phyloP scores from a whole-genome alignment of 2,888 invertebrate genomes.

The Aphidius colemani region DNA sequence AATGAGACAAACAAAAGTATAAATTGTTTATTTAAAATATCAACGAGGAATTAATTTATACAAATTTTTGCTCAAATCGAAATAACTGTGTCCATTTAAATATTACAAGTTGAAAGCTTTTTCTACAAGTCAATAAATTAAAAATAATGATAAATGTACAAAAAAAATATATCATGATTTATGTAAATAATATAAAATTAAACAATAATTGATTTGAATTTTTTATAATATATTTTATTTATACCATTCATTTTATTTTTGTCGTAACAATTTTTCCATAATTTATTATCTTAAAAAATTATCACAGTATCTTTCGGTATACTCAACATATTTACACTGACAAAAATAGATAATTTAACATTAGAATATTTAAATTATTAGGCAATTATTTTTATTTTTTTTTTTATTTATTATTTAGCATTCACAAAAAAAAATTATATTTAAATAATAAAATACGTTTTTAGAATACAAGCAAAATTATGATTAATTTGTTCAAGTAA shows the following conservation, averaged over 20 bases:
- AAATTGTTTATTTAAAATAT: not conserved
- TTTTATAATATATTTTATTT: too few species aligned
- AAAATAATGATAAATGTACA: too few species aligned
- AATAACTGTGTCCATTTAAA: conserved; percentile 14
- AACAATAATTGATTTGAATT: too few species aligned
- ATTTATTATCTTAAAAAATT: conserved; percentile 24
- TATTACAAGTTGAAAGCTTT: not conserved
- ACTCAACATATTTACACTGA: conserved; percentile 6
- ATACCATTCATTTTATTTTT: not conserved
- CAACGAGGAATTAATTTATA: conserved; percentile 10
- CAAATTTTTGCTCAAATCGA: conserved; percentile 38
- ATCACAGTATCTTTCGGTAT: conserved; percentile 24
- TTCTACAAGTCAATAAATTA: too few species aligned
- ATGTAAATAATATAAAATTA: not conserved
- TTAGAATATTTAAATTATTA: not conserved
- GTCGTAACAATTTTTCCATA: not conserved
- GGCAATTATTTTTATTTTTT: not conserved
- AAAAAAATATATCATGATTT: too few species aligned
- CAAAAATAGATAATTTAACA: not conserved
- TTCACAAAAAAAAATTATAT: too few species aligned
- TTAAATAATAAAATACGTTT: too few species aligned
- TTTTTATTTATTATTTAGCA: not conserved
- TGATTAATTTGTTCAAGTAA: too few species aligned
- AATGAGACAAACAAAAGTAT: not conserved
- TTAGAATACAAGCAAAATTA: too few species aligned